A percentile compares a stretch with the other conserved stretches of the same genome.
Evolutionary conservation across 2,797 vertebrate genomes (phyloP).

Genomic region (Echeneis naucrates): DNA sequence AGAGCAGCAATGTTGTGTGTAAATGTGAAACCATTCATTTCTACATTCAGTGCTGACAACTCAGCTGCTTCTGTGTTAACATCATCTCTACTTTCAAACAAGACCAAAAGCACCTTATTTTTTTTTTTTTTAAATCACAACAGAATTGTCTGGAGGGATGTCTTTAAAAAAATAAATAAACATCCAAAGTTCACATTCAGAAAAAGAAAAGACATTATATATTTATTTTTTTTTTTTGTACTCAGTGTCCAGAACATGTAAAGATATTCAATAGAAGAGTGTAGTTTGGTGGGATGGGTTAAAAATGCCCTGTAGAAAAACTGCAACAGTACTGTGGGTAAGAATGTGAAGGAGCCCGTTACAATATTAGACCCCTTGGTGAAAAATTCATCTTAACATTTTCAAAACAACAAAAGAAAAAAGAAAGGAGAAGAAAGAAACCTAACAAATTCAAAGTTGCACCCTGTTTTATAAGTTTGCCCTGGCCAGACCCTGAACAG

Average conservation of each 20-base stretch:
- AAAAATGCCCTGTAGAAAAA: conserved; percentile 80
- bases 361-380: conserved; percentile 40
- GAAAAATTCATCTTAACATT: conserved; percentile 53
- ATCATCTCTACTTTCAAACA: conserved; percentile 42
- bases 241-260: conserved; percentile 46
- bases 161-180: conserved; percentile 64
- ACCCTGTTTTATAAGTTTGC: conserved; percentile 81
- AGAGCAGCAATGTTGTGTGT: conserved; percentile 58
- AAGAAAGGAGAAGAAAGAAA: conserved; percentile 52
- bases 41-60: conserved; percentile 78
- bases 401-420: conserved; percentile 54
- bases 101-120: conserved; percentile 64
- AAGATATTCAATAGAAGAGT: conserved; percentile 27
- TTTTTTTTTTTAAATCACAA: too few relatives aligned
- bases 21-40: conserved; percentile 58
- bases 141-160: conserved; percentile 61
- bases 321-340: conserved; percentile 66
- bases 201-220: conserved; percentile 36
- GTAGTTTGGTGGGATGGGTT: conserved; percentile 37
- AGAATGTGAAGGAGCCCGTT: conserved; percentile 44
- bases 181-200: conserved; percentile 71
- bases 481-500: conserved; percentile 78
- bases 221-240: conserved; percentile 50
- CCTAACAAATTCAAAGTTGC: conserved; percentile 73
- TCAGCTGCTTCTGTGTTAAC: conserved; percentile 47